These are phyloP conservation scores for Tetrax tetrax DNA, from an alignment of 2,113 vertebrate genomes.

Conservation along the genomic window DNA sequence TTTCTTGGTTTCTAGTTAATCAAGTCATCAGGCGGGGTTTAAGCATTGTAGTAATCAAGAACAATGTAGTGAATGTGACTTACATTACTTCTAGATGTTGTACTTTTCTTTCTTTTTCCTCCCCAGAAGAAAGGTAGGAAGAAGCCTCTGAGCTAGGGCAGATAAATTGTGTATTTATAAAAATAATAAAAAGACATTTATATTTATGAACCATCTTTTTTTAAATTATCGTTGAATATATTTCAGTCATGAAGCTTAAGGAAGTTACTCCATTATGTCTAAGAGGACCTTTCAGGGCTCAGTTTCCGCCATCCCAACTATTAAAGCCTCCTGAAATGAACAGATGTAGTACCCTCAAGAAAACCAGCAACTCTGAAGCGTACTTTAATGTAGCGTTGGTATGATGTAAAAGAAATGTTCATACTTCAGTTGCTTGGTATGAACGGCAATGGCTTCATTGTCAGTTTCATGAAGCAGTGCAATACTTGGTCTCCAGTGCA, in stretches of 20 bases:
- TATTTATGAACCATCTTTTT: neutral
- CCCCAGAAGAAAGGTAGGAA: neutral
- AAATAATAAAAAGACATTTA: neutral
- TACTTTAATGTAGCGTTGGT: neutral
- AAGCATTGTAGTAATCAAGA: neutral
- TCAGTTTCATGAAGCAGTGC: neutral
- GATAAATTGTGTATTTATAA: neutral
- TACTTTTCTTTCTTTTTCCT: slow-evolving; percentile 32
- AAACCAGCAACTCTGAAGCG: neutral
- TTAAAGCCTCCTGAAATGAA: slow-evolving; percentile 37
- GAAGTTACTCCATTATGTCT: slow-evolving; percentile 27
- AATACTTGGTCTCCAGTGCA: neutral
- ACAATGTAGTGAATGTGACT: neutral
- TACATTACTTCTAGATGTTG: slow-evolving; percentile 17
- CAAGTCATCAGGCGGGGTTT: neutral
- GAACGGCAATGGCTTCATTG: slow-evolving; percentile 26
- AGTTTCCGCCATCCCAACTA: neutral
- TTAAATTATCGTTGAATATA: slow-evolving; percentile 15
- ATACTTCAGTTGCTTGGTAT: slow-evolving; percentile 1
- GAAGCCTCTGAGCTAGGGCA: neutral
- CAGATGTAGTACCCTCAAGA: neutral
- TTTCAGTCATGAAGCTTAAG: slow-evolving; percentile 39
- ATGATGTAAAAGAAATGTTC: neutral
- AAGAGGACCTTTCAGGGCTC: neutral
- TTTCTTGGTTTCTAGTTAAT: neutral